Base-by-base conservation (phyloP, 2,797 vertebrate species). In the Tokudaia tokunoshimensis region DNA sequence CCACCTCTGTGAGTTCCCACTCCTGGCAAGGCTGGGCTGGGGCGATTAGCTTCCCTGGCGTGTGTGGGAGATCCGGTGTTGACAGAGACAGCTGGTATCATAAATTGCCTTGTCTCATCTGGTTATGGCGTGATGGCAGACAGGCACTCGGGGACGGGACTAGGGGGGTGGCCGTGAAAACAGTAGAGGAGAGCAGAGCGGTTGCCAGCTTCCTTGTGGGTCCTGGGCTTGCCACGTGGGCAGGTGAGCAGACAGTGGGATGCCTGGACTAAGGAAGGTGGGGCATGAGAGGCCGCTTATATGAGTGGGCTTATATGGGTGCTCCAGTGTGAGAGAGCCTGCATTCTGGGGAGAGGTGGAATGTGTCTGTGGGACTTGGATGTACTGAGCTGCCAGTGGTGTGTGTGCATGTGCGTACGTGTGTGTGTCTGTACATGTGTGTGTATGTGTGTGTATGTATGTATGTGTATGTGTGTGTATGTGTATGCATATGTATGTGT, bases 81-180 rank as follows among this genome's bases (percentile, higher is more conserved):
- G 98, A 98, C 98, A 97, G 97, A 97, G 98, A 98, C 98, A 98
- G 98, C 98, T 98, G 98, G 97, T 97, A 95, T 98, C 97, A 97
- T 97, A 98, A 98, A 98, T 98, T 98, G 98, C 97, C 97, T 97
- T 98, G 98, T 98, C 98, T 98, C 98, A 97, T 98, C 97, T 96
- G 97, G 97, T 98, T 98, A 98, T 97, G 0, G n/a, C 29, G 72
- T 2, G 59, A 95, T 85, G 92, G 97, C 91, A 96, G 97, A 97
- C 94, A 96, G 97, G 96, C 88, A 97, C 97, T 91, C 52, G 1
- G 98, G 85, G 96, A 88, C 0, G 37, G 89, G 91, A 59, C 26
- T 4, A 52, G 61, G 57, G 61, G 94, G 0, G 63, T 0, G 79
- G 37, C 2, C 6, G 15, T 31, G 44, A 88, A 63, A 29, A 74